Percentiles rank a stretch among this genome's conserved stretches.
phyloP scores from a whole-genome alignment of 2,797 vertebrate species.

The Parauchenoglanis ngamensis region DNA sequence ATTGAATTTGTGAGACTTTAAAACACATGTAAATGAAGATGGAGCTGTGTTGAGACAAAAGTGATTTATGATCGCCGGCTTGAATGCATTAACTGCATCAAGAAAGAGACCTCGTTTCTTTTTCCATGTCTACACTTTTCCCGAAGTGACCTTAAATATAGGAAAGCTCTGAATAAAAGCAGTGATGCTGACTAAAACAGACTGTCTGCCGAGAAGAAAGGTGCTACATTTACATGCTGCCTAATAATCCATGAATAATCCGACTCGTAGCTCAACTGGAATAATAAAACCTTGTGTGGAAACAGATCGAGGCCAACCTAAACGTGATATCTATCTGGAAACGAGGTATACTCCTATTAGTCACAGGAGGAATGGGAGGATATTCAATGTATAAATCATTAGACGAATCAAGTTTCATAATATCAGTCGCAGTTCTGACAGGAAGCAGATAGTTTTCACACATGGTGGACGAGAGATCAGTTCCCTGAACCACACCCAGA shows the following conservation, averaged over 20 bases:
- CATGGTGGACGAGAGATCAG: not conserved
- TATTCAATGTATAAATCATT: not conserved
- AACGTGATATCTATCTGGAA: not conserved
- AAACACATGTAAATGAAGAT: conserved; percentile 50
- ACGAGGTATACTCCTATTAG: not conserved
- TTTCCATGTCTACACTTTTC: not conserved
- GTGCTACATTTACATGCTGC: conserved; percentile 3
- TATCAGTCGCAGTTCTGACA: not conserved
- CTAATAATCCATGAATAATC: conserved; percentile 15
- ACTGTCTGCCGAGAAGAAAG: not conserved
- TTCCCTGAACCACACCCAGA: not conserved
- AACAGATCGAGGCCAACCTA: not conserved
- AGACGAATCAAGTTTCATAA: not conserved
- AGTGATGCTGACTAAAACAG: not conserved
- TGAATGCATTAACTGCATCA: conserved; percentile 39
- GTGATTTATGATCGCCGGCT: conserved; percentile 48
- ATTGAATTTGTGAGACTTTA: conserved; percentile 54
- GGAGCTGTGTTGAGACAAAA: conserved; percentile 28
- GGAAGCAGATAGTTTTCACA: not conserved
- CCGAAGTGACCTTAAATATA: not conserved
- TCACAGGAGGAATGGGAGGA: not conserved
- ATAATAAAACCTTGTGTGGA: not conserved
- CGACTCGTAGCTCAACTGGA: not conserved
- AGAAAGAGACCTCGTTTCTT: not conserved
- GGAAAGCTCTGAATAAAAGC: not conserved